Evolutionary conservation across 2,113 vertebrate species (phyloP), one percentile per base, ranked within the genome.

Genomic region (Lichenostomus cassidix): DNA sequence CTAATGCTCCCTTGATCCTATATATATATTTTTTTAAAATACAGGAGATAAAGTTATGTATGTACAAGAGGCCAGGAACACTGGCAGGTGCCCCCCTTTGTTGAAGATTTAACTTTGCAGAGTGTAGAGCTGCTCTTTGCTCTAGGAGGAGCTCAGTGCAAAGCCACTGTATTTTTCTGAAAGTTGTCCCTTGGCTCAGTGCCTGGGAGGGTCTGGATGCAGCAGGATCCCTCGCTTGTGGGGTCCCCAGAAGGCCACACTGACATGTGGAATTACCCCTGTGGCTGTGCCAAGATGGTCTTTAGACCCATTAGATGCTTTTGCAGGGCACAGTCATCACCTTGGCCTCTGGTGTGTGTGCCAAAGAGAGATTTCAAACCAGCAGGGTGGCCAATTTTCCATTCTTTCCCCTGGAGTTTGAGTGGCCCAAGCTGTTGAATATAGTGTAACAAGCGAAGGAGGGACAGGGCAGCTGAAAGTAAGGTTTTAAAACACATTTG

Each of bases 171-270:
- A 2, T 39, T 28, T 18, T 41, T 25, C 28, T 64, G 87, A 42
- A 37, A 46, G 47, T 37, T 92, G 29, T 52, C 29, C 0, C 0
- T 11, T 41, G 58, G 35, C 35, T 59, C 31, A 3, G 62, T 59
- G 81, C 76, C 83, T 39, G 75, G 53, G 17, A 60, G 41, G 42
- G 15, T 69, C 16, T 2, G 9, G 33, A 1, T 50, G 39, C 64
- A 64, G 44, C 5, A 17, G 46, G 41, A 46, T 4, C 19, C 21
- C 28, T 85, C 2, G 3, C 23, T 56, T 1, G 0, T 22, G 41
- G 50, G 74, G 46, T 58, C 55, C 33, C 24, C 5, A 8, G 39
- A 35, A 5, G 5, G 23, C 44, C 11, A 3, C 69, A 1, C 28
- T 33, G 35, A 7, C 39, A 1, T 3, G 3, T 35, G 63, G 44